A percentile compares a stretch with the other conserved stretches of the same genome.
These are phyloP conservation scores for Orientallactaga sibirica DNA, from an alignment of 2,797 vertebrate species.

Conservation along the genomic window DNA sequence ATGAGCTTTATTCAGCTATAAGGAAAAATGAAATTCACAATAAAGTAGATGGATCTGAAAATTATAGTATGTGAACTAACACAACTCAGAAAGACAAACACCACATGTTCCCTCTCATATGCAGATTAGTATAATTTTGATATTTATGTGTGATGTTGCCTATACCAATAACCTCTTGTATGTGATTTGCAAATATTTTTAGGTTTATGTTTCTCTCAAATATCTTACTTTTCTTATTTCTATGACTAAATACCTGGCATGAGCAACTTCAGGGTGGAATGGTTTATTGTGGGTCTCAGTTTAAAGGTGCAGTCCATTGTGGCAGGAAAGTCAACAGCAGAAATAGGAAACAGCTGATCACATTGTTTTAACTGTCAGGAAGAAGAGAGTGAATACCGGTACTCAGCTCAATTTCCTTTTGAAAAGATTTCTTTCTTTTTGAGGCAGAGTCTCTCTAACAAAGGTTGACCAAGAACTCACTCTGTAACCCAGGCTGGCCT, in stretches of 20 bases:
- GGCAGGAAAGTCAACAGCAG: neutral
- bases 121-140: neutral
- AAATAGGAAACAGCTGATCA: neutral
- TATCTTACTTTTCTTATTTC: neutral
- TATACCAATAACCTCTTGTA: neutral
- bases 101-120: no score
- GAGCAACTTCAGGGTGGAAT: neutral
- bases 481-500: no score
- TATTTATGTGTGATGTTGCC: neutral
- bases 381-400: neutral
- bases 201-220: neutral
- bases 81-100: no score
- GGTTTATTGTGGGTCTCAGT: neutral
- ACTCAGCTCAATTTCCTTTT: neutral
- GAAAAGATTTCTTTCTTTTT: no score
- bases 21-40: no score
- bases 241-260: neutral
- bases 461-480: no score
- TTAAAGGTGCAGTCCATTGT: neutral
- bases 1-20: no score
- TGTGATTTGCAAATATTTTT: slow-evolving; percentile 39
- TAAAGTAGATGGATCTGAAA: no score
- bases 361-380: neutral
- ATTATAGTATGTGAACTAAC: no score
- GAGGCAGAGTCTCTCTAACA: no score